A percentile compares a stretch with the other conserved stretches of the same genome.
Conservation (phyloP, 2,797 vertebrate genomes). For the Artibeus jamaicensis region DNA sequence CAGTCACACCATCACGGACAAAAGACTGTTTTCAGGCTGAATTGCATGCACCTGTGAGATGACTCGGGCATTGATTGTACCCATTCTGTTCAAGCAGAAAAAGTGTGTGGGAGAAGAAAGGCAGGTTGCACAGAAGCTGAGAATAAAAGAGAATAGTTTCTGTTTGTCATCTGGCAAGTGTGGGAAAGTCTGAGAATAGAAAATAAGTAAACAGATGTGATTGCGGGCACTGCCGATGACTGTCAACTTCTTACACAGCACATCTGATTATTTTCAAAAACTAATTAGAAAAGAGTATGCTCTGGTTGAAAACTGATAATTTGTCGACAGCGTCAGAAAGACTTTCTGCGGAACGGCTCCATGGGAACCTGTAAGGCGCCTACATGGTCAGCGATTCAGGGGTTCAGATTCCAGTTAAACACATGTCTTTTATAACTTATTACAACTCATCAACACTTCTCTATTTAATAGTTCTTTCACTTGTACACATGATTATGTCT, state of each 20-base stretch:
- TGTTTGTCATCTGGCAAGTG: constrained; percentile 29
- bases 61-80: background rate
- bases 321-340: background rate
- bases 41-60: background rate
- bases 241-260: constrained; percentile 25
- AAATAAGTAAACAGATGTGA: constrained; percentile 54
- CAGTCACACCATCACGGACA: background rate
- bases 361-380: background rate
- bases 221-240: background rate
- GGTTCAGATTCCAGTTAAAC: background rate
- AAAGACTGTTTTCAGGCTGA: background rate
- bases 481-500: background rate
- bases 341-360: background rate
- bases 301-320: background rate
- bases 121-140: background rate
- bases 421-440: background rate
- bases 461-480: background rate
- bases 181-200: constrained; percentile 51
- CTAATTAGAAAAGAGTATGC: background rate
- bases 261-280: background rate
- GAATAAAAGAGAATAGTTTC: background rate
- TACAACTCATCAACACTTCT: background rate
- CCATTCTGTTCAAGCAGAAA: background rate
- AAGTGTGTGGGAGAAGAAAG: background rate
- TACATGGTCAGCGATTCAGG: background rate